Percentiles rank a stretch among this genome's conserved stretches.
Evolutionary conservation across 2,888 invertebrate genomes (phyloP).

Genomic region (Unio delphinus): DNA sequence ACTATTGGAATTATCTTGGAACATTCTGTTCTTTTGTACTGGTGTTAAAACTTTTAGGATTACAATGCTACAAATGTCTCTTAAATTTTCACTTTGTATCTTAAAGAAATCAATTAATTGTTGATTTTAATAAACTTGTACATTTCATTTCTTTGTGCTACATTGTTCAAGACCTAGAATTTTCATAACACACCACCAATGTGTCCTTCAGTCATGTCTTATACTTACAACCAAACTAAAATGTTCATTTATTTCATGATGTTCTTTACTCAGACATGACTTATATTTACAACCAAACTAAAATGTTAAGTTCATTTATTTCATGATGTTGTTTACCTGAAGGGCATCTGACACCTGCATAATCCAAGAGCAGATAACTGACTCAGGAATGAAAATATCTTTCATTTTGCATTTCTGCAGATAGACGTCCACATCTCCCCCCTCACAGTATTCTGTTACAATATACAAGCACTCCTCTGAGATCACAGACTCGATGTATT

Average conservation of each 20-base stretch:
- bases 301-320: too few relatives aligned
- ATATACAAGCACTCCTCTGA: conserved; percentile 47
- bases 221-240: not conserved
- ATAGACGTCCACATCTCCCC: conserved; percentile 49
- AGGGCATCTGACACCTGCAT: conserved; percentile 42
- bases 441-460: conserved; percentile 52
- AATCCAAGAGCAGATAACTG: conserved; percentile 44
- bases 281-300: not conserved
- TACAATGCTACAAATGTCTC: too few relatives aligned
- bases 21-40: too few relatives aligned
- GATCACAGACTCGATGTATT: conserved; percentile 50
- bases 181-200: too few relatives aligned
- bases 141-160: too few relatives aligned
- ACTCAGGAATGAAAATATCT: conserved; percentile 29
- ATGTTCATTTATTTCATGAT: not conserved
- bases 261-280: conserved; percentile 10
- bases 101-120: too few relatives aligned
- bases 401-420: conserved; percentile 30
- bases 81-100: too few relatives aligned
- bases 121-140: too few relatives aligned
- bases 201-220: too few relatives aligned
- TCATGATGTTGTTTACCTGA: conserved; percentile 20
- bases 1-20: too few relatives aligned
- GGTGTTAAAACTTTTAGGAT: too few relatives aligned
- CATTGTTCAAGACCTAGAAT: too few relatives aligned